These are phyloP conservation scores for Saturnia japonica DNA, from an alignment of 2,888 invertebrate species.

Conservation along the genomic window DNA sequence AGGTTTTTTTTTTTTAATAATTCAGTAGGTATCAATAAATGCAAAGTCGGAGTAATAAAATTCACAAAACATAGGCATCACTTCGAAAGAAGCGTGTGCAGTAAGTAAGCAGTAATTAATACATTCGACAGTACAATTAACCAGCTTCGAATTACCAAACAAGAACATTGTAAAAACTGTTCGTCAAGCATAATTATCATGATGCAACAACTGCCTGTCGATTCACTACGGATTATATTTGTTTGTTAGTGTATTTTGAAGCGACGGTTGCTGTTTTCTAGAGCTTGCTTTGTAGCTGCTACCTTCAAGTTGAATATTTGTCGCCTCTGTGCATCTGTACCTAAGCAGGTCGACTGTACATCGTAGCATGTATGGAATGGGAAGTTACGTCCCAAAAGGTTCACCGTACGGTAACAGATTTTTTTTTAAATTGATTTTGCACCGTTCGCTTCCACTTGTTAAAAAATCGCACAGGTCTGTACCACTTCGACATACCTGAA, in stretches of 20 bases:
- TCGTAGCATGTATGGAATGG: too few relatives aligned
- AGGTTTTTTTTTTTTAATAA: too few relatives aligned
- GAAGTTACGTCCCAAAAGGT: too few relatives aligned
- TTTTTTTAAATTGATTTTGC: too few relatives aligned
- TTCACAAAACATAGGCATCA: not conserved
- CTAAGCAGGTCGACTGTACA: too few relatives aligned
- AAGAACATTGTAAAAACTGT: not conserved
- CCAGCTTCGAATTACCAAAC: not conserved
- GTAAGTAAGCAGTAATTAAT: not conserved
- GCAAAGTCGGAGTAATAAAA: not conserved
- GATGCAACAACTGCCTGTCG: not conserved
- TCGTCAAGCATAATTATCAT: not conserved
- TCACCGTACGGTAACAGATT: too few relatives aligned
- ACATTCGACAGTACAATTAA: not conserved
- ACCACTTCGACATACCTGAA: too few relatives aligned
- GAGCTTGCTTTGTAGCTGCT: not conserved
- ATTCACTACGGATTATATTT: not conserved
- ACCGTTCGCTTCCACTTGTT: too few relatives aligned
- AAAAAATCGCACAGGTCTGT: too few relatives aligned
- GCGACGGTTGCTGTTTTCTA: not conserved
- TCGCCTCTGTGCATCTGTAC: too few relatives aligned
- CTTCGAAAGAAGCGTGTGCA: not conserved
- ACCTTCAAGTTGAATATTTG: not conserved
- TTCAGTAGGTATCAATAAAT: not conserved
- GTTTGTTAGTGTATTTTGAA: not conserved